These are phyloP conservation scores for Yponomeuta sedellus DNA, from an alignment of 2,888 invertebrate species.

Conservation along the genomic window DNA sequence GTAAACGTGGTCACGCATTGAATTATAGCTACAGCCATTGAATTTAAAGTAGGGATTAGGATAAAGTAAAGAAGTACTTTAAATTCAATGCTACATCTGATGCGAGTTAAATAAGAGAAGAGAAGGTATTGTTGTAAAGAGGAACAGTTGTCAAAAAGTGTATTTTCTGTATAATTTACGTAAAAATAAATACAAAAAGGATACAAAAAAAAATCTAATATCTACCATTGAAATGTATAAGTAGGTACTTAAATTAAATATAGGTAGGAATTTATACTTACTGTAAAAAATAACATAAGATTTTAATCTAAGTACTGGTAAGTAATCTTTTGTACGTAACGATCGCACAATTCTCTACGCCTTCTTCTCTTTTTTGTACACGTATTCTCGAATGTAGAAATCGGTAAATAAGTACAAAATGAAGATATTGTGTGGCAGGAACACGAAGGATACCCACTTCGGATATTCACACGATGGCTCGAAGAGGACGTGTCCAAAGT, in stretches of 20 bases:
- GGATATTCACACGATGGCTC: slow-evolving; percentile 79
- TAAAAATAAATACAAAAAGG: no score
- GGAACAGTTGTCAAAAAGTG: no score
- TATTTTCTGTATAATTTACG: no score
- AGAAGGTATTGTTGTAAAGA: no score
- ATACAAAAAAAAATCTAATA: no score
- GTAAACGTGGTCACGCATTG: no score
- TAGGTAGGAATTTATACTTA: background rate
- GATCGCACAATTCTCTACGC: slow-evolving; percentile 8
- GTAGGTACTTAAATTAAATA: background rate
- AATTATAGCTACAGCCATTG: no score
- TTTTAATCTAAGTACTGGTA: background rate
- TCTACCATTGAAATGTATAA: no score
- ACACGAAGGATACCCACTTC: slow-evolving; percentile 71
- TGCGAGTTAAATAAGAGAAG: no score
- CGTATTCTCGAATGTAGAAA: slow-evolving; percentile 82
- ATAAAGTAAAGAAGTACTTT: no score
- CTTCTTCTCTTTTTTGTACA: slow-evolving; percentile 58
- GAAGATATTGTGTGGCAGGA: slow-evolving; percentile 81
- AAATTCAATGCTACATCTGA: no score
- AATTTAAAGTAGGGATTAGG: no score
- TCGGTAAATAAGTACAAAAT: slow-evolving; percentile 81
- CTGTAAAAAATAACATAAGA: background rate
- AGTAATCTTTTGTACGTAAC: background rate
- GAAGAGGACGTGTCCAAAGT: slow-evolving; percentile 74